phyloP scores from a whole-genome alignment of 2,888 invertebrate species.

The Drosophila neotestacea region DNA sequence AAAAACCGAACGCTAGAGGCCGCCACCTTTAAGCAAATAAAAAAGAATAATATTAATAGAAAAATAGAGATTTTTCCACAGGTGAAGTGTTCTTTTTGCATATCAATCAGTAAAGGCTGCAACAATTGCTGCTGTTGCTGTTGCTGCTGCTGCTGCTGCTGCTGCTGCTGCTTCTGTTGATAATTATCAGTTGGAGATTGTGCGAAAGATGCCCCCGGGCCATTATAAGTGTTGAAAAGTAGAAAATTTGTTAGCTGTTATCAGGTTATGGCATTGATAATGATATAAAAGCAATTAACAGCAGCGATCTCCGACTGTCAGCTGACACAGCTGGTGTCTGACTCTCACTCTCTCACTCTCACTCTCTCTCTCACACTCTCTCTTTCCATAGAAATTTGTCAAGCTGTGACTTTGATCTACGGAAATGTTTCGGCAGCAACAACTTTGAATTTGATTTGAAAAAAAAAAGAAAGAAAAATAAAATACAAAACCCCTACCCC shows the following conservation, averaged over 20 bases:
- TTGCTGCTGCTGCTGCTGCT: conserved; percentile 23
- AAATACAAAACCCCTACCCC: neutral
- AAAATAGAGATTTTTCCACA: no score
- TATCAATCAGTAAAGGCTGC: conserved; percentile 60
- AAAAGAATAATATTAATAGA: neutral
- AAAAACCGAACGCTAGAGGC: conserved; percentile 51
- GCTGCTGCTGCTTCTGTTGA: conserved; percentile 47
- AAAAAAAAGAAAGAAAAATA: conserved; percentile 44
- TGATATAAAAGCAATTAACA: conserved; percentile 79
- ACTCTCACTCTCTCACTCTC: conserved; percentile 39
- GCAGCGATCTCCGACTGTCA: conserved; percentile 46
- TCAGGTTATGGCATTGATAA: conserved; percentile 57
- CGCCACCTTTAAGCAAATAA: conserved; percentile 37
- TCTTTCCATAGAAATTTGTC: conserved; percentile 72
- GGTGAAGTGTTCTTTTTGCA: conserved; percentile 42
- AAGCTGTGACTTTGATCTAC: conserved; percentile 81
- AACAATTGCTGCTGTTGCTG: conserved; percentile 26
- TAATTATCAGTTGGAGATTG: conserved; percentile 53
- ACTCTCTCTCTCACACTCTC: conserved; percentile 5
- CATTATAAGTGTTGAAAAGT: conserved; percentile 69
- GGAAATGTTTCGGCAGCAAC: conserved; percentile 76
- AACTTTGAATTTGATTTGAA: conserved; percentile 76
- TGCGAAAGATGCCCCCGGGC: conserved; percentile 52
- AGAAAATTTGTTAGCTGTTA: conserved; percentile 56
- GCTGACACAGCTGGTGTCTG: conserved; percentile 18